Evolutionary conservation across 2,113 vertebrate genomes (phyloP).

Genomic region (Lanius collurio): DNA sequence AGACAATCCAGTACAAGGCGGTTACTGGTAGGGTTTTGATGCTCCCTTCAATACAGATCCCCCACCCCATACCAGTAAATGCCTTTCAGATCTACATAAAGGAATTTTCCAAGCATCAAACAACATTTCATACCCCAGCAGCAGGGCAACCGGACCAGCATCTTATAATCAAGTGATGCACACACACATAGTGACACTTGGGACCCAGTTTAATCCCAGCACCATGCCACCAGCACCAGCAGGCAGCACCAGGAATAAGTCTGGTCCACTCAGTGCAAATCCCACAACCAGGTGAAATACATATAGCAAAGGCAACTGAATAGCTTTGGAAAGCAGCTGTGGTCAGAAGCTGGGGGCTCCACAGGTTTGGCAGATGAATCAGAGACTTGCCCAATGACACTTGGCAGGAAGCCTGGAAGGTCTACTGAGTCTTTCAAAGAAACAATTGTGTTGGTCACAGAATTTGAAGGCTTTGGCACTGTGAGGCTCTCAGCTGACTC

Average conservation of each 20-base stretch:
- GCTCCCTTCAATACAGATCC: background rate
- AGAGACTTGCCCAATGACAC: background rate
- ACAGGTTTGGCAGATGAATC: background rate
- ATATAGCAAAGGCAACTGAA: conserved; percentile 54
- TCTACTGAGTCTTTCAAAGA: background rate
- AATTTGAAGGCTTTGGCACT: background rate
- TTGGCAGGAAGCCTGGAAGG: background rate
- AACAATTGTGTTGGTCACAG: background rate
- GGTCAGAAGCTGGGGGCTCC: background rate
- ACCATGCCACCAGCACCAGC: background rate
- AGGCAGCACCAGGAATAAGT: background rate
- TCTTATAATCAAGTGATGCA: background rate
- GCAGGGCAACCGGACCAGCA: background rate
- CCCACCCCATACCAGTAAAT: background rate
- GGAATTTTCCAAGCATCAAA: background rate
- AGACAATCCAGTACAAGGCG: conserved; percentile 6
- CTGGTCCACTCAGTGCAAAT: conserved; percentile 20
- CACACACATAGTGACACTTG: background rate
- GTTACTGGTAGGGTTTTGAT: conserved; percentile 16
- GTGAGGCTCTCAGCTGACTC: conserved; percentile 23
- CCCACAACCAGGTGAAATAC: background rate
- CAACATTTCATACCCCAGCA: background rate
- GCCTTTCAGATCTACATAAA: background rate
- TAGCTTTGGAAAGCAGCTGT: background rate
- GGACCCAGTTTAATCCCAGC: conserved; percentile 23